phyloP scores from a whole-genome alignment of 2,888 invertebrate genomes.

The Cryptocephalus moraei region DNA sequence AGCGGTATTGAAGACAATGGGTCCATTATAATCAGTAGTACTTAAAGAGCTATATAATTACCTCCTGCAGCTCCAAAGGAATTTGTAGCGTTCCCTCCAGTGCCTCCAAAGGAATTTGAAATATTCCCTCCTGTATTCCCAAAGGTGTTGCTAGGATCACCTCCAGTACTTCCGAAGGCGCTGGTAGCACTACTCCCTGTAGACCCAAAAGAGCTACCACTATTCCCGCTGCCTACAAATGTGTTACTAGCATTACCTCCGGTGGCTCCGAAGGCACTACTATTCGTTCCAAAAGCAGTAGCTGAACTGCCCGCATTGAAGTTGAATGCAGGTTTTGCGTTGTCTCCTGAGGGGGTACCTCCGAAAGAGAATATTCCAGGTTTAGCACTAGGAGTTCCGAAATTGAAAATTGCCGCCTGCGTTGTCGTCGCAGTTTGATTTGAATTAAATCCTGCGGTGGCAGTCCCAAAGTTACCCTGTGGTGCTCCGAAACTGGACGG shows the following conservation, averaged over 20 bases:
- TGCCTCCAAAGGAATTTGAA: not conserved
- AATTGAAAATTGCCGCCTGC: slow-evolving; percentile 6
- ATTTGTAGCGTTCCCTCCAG: not conserved
- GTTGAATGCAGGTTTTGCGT: slow-evolving; percentile 14
- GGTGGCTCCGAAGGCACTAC: slow-evolving; percentile 6
- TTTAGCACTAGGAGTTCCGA: slow-evolving; percentile 8
- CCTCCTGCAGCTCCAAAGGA: not conserved
- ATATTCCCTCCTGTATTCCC: not conserved
- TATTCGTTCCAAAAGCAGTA: slow-evolving; percentile 11
- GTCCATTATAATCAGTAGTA: no score
- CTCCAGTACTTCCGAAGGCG: no score
- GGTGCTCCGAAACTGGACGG: slow-evolving; percentile 7
- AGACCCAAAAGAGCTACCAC: not conserved
- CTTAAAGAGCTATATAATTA: no score
- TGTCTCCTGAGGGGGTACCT: slow-evolving; percentile 5
- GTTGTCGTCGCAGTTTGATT: not conserved
- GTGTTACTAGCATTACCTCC: slow-evolving; percentile 5
- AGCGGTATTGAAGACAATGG: no score
- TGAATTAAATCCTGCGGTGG: not conserved
- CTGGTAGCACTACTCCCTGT: not conserved
- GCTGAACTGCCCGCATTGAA: slow-evolving; percentile 12
- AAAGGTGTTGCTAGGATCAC: no score
- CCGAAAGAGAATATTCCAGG: slow-evolving; percentile 16
- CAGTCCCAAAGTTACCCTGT: not conserved
- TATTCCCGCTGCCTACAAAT: slow-evolving; percentile 9